Base-by-base conservation (phyloP, 2,888 invertebrate genomes). In the Drosophila mettleri region DNA sequence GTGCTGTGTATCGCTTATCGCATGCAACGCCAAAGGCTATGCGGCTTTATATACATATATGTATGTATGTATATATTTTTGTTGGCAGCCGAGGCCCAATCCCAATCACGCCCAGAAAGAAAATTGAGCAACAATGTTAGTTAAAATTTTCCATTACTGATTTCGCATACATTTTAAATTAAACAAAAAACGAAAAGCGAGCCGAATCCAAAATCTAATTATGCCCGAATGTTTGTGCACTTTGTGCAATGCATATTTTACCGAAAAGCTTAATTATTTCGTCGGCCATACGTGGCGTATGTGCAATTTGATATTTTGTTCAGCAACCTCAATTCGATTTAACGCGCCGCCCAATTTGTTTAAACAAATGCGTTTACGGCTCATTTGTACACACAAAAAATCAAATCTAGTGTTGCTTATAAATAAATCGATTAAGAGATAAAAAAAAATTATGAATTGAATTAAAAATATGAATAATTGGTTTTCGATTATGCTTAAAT, bases 251-350 rank as follows among this genome's bases (percentile, higher is more conserved):
- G 70, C 31, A 61, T 45, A 66, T 68, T 54, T 48, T 14, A 33
- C 18, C 54, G 20, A 41, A 49, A 61, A 59, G 48, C 51, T 41
- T 64, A 70, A 76, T 73, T 75, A 70, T 75, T 46, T 45, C 24
- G 14, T 10, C 12, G 24, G 18, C 18, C 41, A 33, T 16, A 55
- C 22, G 39, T 27, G 39, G 16, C 43, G 18, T 34, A 55, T 46
- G 38, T 20, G 39, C 51, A 34, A 64, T 63, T 29, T 64, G 34
- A 33, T 36, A 63, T 33, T 39, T 63, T 38, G n/a, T 14, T 16
- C 63, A 24, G 18, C 29, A 48, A 64, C 65, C 63, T 43, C 41
- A 71, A 55, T 61, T 48, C 55, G 36, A 59, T 73, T 73, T 55
- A 55, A 54, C 45, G 39, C 18, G 46, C 48, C 72, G 34, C 41